Conservation (phyloP, 2,797 vertebrate species). For the Neosalanx taihuensis region DNA sequence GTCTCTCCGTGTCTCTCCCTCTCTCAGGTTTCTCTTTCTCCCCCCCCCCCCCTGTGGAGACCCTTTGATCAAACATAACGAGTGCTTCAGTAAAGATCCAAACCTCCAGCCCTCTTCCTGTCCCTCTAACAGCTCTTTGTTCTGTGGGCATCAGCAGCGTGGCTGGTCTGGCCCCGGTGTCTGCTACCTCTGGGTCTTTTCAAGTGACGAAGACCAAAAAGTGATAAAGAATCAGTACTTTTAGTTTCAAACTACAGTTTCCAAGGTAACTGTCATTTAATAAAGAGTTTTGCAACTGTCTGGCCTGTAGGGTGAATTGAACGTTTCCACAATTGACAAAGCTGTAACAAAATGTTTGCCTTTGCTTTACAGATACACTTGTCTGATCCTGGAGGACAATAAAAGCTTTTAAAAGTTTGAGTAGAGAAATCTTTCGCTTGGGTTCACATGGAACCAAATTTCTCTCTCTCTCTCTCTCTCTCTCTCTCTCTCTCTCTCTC, state of each 20-base stretch:
- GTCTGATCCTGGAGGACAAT: too few relatives aligned
- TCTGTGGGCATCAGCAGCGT: not conserved
- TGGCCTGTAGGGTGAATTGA: too few relatives aligned
- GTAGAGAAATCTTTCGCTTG: too few relatives aligned
- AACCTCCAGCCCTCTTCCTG: slow-evolving; percentile 34
- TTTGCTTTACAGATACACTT: too few relatives aligned
- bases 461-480: too few relatives aligned
- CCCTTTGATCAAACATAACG: slow-evolving; percentile 59
- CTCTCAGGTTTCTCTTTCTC: not conserved
- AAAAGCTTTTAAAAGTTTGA: too few relatives aligned
- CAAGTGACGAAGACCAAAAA: slow-evolving; percentile 29
- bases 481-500: too few relatives aligned
- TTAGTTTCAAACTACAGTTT: not conserved
- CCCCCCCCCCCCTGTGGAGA: slow-evolving; percentile 17
- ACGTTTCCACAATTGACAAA: too few relatives aligned
- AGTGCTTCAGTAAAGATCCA: slow-evolving; percentile 33
- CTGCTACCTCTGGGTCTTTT: slow-evolving; percentile 47
- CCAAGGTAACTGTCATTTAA: too few relatives aligned
- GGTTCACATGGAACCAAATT: too few relatives aligned
- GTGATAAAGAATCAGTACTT: not conserved
- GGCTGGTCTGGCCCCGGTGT: slow-evolving; percentile 12
- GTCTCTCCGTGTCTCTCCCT: not conserved
- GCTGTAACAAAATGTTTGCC: too few relatives aligned
- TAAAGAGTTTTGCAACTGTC: too few relatives aligned
- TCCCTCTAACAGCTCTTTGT: slow-evolving; percentile 50